Percentiles rank a stretch among this genome's conserved stretches.
phyloP scores from a whole-genome alignment of 2,797 vertebrate species.

The Catharus ustulatus region DNA sequence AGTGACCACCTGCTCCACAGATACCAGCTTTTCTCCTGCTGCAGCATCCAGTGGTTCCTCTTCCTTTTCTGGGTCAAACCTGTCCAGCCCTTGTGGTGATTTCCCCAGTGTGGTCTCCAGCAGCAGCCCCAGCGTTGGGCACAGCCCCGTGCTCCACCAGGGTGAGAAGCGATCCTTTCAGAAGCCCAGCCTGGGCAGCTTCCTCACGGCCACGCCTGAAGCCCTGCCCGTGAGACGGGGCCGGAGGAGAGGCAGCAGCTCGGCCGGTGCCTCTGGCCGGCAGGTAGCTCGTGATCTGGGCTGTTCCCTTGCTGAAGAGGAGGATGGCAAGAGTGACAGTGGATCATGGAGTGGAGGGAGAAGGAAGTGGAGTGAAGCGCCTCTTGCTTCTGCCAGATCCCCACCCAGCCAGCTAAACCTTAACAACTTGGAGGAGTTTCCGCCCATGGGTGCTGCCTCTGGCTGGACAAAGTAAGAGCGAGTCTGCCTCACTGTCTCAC shows the following conservation, averaged over 20 bases:
- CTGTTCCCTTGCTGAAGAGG: conserved; percentile 70
- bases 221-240: conserved; percentile 62
- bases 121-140: conserved; percentile 80
- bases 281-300: conserved; percentile 69
- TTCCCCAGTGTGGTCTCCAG: not conserved
- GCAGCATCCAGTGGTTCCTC: conserved; percentile 33
- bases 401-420: conserved; percentile 84
- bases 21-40: conserved; percentile 46
- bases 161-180: conserved; percentile 73
- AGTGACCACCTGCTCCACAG: conserved; percentile 41
- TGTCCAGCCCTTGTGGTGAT: conserved; percentile 45
- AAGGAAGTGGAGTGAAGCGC: conserved; percentile 60
- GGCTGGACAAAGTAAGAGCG: conserved; percentile 81
- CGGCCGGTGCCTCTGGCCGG: not conserved
- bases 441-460: conserved; percentile 84
- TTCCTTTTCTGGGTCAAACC: conserved; percentile 54
- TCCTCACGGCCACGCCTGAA: conserved; percentile 68
- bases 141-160: conserved; percentile 74
- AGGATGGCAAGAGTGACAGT: conserved; percentile 68
- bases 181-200: conserved; percentile 82
- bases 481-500: not conserved
- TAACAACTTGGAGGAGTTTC: conserved; percentile 95
- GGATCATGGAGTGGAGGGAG: conserved; percentile 59
- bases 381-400: conserved; percentile 67
- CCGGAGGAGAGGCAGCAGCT: conserved; percentile 48